Conservation (phyloP, 2,113 vertebrate species). For the Acanthochromis polyacanthus region DNA sequence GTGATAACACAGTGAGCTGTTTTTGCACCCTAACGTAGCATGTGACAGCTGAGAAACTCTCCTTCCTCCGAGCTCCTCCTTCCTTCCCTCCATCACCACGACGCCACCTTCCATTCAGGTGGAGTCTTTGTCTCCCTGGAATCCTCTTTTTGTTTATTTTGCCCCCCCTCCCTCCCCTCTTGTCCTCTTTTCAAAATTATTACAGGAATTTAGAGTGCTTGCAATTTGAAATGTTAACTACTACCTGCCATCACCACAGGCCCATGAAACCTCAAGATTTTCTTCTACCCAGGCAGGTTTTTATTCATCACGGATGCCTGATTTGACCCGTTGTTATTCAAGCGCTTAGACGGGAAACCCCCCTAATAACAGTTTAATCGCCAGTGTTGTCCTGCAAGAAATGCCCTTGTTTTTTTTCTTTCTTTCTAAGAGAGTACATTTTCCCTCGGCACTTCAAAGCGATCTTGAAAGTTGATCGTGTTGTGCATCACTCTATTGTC, state of each 20-base stretch:
- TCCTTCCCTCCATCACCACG: constrained; percentile 26
- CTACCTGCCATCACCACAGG: constrained; percentile 65
- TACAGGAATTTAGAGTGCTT: constrained; percentile 56
- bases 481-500: constrained; percentile 64
- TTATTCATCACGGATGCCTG: constrained; percentile 29
- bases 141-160: constrained; percentile 57
- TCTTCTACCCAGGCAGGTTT: constrained; percentile 29
- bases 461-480: constrained; percentile 67
- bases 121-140: constrained; percentile 42
- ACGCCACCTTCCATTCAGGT: constrained; percentile 49
- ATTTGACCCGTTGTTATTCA: constrained; percentile 46
- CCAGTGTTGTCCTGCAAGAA: constrained; percentile 43
- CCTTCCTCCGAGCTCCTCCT: constrained; percentile 35
- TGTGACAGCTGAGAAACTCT: constrained; percentile 48
- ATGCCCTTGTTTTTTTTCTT: background rate
- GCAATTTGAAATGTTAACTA: constrained; percentile 73
- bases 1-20: constrained; percentile 65
- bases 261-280: constrained; percentile 24
- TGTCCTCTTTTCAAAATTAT: constrained; percentile 26
- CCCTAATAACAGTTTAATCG: constrained; percentile 58
- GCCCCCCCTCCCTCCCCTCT: background rate
- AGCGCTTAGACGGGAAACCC: constrained; percentile 10
- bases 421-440: constrained; percentile 21
- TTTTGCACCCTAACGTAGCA: constrained; percentile 45
- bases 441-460: constrained; percentile 70